These are phyloP conservation scores for Eucriotettix oculatus DNA, from an alignment of 2,888 invertebrate genomes.

Conservation along the genomic window DNA sequence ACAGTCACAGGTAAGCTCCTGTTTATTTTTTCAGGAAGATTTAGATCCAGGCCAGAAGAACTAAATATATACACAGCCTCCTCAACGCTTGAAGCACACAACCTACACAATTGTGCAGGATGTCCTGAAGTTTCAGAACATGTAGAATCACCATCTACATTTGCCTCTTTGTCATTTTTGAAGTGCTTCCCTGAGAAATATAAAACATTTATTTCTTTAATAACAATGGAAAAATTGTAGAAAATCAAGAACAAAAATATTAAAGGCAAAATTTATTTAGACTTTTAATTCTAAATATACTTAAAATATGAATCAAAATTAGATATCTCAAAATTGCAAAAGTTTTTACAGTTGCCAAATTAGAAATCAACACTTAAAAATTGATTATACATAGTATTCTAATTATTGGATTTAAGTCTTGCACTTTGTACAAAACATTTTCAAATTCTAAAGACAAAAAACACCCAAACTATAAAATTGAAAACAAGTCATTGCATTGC, in stretches of 20 bases:
- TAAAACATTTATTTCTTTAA: neutral
- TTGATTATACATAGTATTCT: no score
- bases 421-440: no score
- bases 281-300: neutral
- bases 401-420: no score
- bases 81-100: slow-evolving; percentile 7
- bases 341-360: no score
- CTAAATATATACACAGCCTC: slow-evolving; percentile 11
- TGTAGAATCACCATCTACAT: neutral
- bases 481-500: no score
- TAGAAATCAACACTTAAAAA: no score
- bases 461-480: no score
- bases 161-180: neutral
- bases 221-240: neutral
- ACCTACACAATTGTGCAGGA: slow-evolving; percentile 9
- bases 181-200: neutral
- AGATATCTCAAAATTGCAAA: no score
- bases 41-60: slow-evolving; percentile 6
- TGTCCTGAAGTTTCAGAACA: neutral
- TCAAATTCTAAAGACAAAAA: no score
- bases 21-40: slow-evolving; percentile 11
- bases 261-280: neutral
- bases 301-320: neutral
- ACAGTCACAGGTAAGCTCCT: slow-evolving; percentile 9
- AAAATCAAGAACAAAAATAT: neutral